phyloP scores from a whole-genome alignment of 2,113 vertebrate species.

The Sebastes fasciatus region DNA sequence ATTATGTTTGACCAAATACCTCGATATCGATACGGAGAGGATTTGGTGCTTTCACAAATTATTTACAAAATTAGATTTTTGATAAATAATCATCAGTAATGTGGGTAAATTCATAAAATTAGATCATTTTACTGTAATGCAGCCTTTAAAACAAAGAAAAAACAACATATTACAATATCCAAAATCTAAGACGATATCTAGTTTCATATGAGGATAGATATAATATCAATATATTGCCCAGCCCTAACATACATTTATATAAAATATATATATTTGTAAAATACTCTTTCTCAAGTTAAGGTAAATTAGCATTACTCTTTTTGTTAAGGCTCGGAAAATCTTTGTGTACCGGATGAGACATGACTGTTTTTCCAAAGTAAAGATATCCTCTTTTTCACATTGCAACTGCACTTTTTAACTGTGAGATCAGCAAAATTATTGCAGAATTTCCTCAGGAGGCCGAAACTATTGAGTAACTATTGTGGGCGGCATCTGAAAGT shows the following conservation, averaged over 20 bases:
- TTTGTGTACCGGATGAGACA: conserved; percentile 6
- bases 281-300: neutral
- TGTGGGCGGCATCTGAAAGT: conserved; percentile 58
- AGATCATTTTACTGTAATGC: too few relatives aligned
- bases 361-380: conserved; percentile 12
- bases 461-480: conserved; percentile 70
- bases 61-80: too few relatives aligned
- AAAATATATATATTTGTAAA: neutral
- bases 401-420: conserved; percentile 66
- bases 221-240: too few relatives aligned
- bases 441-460: conserved; percentile 56
- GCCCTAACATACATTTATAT: neutral
- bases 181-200: too few relatives aligned
- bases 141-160: too few relatives aligned
- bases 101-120: too few relatives aligned
- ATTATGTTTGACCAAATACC: too few relatives aligned
- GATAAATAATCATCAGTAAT: too few relatives aligned
- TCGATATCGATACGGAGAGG: too few relatives aligned
- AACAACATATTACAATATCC: too few relatives aligned
- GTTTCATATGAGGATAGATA: too few relatives aligned
- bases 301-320: neutral
- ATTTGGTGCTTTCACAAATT: too few relatives aligned
- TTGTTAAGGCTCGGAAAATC: neutral
- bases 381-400: conserved; percentile 55
- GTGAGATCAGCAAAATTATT: conserved; percentile 72